Conservation (phyloP, 2,113 vertebrate genomes). For the Grus americana region DNA sequence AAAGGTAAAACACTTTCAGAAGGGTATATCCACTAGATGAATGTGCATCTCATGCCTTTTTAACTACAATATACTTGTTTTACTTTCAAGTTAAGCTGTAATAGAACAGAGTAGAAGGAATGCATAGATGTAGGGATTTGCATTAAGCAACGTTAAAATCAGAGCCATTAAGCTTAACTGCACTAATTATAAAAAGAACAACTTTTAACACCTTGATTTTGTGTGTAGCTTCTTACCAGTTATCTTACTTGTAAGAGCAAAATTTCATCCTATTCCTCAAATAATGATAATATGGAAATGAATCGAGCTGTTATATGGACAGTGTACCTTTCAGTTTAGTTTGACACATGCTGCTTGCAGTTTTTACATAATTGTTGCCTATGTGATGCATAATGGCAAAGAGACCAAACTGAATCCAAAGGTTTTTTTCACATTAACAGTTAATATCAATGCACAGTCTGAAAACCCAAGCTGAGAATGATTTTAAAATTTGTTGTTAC, state of each 20-base stretch:
- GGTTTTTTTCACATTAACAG: background rate
- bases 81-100: background rate
- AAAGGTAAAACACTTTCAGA: background rate
- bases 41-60: background rate
- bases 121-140: background rate
- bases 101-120: background rate
- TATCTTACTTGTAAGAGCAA: background rate
- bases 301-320: background rate
- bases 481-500: background rate
- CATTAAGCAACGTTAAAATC: background rate
- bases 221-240: background rate
- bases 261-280: background rate
- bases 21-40: background rate
- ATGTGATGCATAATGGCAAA: background rate
- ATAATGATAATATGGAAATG: background rate
- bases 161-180: background rate
- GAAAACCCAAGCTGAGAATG: background rate
- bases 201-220: background rate
- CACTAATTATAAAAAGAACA: background rate
- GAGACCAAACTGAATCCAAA: background rate
- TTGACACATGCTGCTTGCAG: background rate
- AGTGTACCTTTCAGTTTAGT: background rate
- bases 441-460: background rate
- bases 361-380: background rate
- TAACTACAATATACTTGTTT: background rate